A percentile compares a stretch with the other conserved stretches of the same genome.
Conservation (phyloP, 1,140 invertebrate species). For the Platyscapa corneri region DNA sequence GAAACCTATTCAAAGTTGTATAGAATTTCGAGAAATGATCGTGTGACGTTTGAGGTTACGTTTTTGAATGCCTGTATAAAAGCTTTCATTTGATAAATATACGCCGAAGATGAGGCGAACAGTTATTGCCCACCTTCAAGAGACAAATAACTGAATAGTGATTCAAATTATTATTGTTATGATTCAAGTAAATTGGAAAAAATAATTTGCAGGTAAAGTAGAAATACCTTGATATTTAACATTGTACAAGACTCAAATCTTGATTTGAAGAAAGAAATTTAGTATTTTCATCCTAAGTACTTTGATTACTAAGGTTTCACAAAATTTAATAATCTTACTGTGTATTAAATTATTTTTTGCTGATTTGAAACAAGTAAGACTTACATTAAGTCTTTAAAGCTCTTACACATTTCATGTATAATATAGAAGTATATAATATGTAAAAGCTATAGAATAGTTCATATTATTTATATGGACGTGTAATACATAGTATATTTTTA, state of each 20-base stretch:
- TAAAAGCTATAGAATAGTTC: not conserved
- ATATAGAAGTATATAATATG: too few relatives aligned
- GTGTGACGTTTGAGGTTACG: slow-evolving; percentile 30
- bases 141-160: not conserved
- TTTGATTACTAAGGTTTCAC: not conserved
- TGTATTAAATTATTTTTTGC: not conserved
- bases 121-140: not conserved
- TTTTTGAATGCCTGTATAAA: slow-evolving; percentile 10
- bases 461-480: not conserved
- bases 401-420: too few relatives aligned
- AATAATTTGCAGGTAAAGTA: not conserved
- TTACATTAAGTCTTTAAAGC: too few relatives aligned
- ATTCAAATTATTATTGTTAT: not conserved
- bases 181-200: not conserved
- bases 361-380: not conserved
- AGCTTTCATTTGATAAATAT: slow-evolving; percentile 11
- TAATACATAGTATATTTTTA: not conserved
- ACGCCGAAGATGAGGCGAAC: not conserved
- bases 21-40: not conserved
- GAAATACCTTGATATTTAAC: not conserved
- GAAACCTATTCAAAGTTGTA: not conserved
- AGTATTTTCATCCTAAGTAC: not conserved
- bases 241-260: not conserved
- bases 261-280: not conserved
- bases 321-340: not conserved